Percentiles rank a stretch among this genome's conserved stretches.
phyloP scores from a whole-genome alignment of 2,888 invertebrate genomes.

The Lycophotia porphyrea region DNA sequence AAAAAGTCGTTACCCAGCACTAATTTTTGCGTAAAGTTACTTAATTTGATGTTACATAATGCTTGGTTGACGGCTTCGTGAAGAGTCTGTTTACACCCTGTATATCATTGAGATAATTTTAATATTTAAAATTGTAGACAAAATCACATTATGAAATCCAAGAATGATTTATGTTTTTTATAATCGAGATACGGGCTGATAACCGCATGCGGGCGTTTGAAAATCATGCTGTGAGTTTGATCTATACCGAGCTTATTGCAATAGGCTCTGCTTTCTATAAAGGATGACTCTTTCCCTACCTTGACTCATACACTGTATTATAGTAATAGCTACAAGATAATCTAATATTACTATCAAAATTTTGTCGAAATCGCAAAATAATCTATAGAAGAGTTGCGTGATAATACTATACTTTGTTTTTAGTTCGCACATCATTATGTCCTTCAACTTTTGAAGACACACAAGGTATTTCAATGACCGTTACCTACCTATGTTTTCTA shows the following conservation, averaged over 20 bases:
- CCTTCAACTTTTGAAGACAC: conserved; percentile 65
- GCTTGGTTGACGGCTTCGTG: too few relatives aligned
- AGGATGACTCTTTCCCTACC: conserved; percentile 18
- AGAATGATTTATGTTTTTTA: not conserved
- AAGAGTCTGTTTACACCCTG: too few relatives aligned
- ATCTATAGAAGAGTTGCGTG: conserved; percentile 29
- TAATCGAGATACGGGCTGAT: not conserved
- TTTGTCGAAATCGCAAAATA: conserved; percentile 21
- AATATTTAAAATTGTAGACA: too few relatives aligned
- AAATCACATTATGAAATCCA: not conserved
- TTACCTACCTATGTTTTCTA: conserved; percentile 46
- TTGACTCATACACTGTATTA: conserved; percentile 16
- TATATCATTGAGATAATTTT: not conserved
- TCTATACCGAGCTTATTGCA: conserved; percentile 19
- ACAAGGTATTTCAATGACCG: conserved; percentile 59
- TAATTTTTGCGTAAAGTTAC: too few relatives aligned
- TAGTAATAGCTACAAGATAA: conserved; percentile 29
- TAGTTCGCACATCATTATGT: conserved; percentile 63
- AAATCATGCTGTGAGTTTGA: conserved; percentile 8
- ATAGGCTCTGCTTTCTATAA: conserved; percentile 23
- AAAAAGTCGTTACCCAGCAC: too few relatives aligned
- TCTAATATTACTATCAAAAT: conserved; percentile 3
- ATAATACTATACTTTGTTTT: conserved; percentile 62
- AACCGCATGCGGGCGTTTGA: not conserved
- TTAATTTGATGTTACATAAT: too few relatives aligned